Percentiles rank a stretch among this genome's conserved stretches.
phyloP scores from a whole-genome alignment of 1,140 invertebrate species.

The Lucilia sericata region DNA sequence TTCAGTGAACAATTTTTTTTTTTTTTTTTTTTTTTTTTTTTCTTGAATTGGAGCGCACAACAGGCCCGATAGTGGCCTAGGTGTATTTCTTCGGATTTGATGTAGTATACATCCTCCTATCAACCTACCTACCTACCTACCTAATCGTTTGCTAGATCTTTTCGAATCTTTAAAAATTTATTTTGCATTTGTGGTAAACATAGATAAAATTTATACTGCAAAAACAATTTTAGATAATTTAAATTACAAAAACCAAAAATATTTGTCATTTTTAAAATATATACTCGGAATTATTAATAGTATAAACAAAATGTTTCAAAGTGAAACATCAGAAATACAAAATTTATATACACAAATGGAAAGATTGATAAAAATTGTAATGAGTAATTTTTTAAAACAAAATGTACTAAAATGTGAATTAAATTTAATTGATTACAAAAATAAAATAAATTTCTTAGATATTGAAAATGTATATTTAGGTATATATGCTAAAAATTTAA shows the following conservation, averaged over 20 bases:
- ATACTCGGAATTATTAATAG: neutral
- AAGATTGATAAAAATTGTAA: slow-evolving; percentile 13
- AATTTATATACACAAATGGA: slow-evolving; percentile 24
- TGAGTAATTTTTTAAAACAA: slow-evolving; percentile 29
- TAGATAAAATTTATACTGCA: neutral
- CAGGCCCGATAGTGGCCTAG: no score
- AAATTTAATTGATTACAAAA: slow-evolving; percentile 1
- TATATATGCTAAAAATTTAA: neutral
- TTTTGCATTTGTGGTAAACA: neutral
- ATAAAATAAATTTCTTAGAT: neutral
- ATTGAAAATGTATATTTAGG: slow-evolving; percentile 10
- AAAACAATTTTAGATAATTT: slow-evolving; percentile 14
- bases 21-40: no score
- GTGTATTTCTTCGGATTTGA: no score
- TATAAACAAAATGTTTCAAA: slow-evolving; percentile 32
- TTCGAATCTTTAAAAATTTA: slow-evolving; percentile 21
- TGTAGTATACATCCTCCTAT: no score
- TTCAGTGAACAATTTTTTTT: no score
- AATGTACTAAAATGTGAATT: neutral
- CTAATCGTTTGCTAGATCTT: neutral
- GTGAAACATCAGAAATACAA: slow-evolving; percentile 30
- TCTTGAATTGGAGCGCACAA: no score
- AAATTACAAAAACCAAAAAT: neutral
- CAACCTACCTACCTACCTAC: no score
- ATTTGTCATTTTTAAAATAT: slow-evolving; percentile 37